Evolutionary conservation across 2,888 invertebrate species (phyloP), one percentile per base, ranked within the genome.

Genomic region (Ichneumoninae sp.): DNA sequence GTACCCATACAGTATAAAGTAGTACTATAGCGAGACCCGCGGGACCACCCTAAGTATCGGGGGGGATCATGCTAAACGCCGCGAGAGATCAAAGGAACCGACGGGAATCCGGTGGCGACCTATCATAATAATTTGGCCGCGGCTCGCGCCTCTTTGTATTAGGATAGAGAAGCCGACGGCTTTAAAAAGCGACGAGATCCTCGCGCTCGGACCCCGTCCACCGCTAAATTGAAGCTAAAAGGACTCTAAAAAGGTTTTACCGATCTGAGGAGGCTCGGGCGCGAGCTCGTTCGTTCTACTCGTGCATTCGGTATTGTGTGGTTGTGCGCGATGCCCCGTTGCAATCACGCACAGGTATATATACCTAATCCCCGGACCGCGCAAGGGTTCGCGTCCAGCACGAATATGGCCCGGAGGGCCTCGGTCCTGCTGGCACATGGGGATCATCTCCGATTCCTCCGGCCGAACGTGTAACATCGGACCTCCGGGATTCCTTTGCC

Each of bases 51-150:
- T 91, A 91, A 92, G 92, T 91, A 92, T 92, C 91, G 90, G 90
- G 89, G 90, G 89, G 92, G 91, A 93, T 93, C 92, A 93, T 92
- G 92, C 92, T 93, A 93, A 93, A 93, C 92, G 93, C 91, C 91
- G 90, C 79, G 89, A 87, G 81, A 91, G 92, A 93, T 93, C 92
- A 93, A 93, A 93, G 91, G 89, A 83, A 91, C 93, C 93, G 93
- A 92, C 92, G 89, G 91, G 93, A 93, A 93, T 91, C 93, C 91
- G 92, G 93, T 93, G 93, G 92, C 91, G 85, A 93, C 92, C 93
- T 93, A 93, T 93, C 93, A 93, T 93, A 93, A 93, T 93, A 93
- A 93, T 93, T 93, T 93, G 91, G 92, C 91, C 89, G 84, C 76
- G 91, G 92, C 93, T 93, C 92, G 92, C 93, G 92, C 92, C 93